Base-by-base conservation (phyloP, 2,888 invertebrate genomes). In the Cheilosia grossa region DNA sequence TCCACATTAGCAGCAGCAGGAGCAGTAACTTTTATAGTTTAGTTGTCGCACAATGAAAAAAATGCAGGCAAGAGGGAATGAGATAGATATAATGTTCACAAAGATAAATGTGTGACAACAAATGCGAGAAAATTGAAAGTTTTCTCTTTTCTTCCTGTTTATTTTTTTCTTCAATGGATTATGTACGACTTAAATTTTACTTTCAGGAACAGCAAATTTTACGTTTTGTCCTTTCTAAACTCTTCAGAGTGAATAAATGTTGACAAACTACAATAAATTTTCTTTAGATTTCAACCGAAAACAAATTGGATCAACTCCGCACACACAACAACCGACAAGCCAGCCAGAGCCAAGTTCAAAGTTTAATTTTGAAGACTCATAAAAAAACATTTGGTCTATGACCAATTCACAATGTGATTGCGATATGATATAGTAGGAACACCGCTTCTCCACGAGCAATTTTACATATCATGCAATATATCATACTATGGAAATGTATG, bases 141-240 rank as follows among this genome's bases (percentile, higher is more conserved):
- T 82, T 77, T 66, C 66, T 72, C 72, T 82, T 78, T 54, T 70
- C 56, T 78, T 73, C 61, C 51, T 59, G 53, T 77, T 72, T 66
- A 30, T 42, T 37, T 63, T 33, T 61, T 69, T 61, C 44, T 4
- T 61, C 24, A 49, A 67, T 66, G 51, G 19, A 19, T 21, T 13
- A 5, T 51, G 13, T 27, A 9, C 9, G 30, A 30, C 9, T 30
- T 3, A 15, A 24, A 21, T 51, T 15, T 13, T 51, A 4, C 5
- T 24, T 24, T 24, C 21, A 10, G n/a, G 17, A 51, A 13, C 21
- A 51, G n/a, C 49, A 64, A 66, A 75, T 17, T 42, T 27, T 33
- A 33, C 0, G n/a, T 17, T 44, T 44, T 5, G 42, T n/a, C 6
- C 17, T 47, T 47, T 17, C 47, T 6, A n/a, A 47, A 37, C 1